Evolutionary conservation across 1,140 invertebrate genomes (phyloP), one percentile per base, ranked within the genome.

Genomic region (Drosophila leontia): DNA sequence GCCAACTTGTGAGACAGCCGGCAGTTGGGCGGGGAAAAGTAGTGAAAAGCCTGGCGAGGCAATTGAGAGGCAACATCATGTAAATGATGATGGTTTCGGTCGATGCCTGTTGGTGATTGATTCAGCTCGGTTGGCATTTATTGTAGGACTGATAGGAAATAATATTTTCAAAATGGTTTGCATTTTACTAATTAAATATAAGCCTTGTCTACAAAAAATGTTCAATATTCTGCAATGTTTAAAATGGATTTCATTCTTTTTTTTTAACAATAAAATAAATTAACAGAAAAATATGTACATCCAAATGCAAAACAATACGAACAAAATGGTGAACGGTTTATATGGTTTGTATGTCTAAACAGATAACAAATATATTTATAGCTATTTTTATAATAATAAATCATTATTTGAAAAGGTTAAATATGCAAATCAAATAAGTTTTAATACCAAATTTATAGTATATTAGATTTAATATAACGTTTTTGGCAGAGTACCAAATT

Each of bases 31-130:
- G 34, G 53, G 35, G 58, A 47, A 39, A 65, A 85, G 60, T 81
- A 85, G 63, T 78, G 39, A 45, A 63, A 53, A 53, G 47, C 35
- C 47, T 61, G 64, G 67, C 63, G 41, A 32, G 70, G 65, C 75
- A 87, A 80, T 86, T 69, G 67, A 76, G 61, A 37, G 57, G 48
- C 56, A 65, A 53, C 47, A 62, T 68, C 80, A 76, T 65, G 71
- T 74, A 82, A 88, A 78, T 70, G 64, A 61, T 77, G 65, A 80
- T 63, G 47, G 69, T 62, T 47, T 55, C 44, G 56, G 48, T 53
- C 51, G 8, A 44, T 64, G 45, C 35, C 50, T 75, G 47, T 32
- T 61, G 56, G 48, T 50, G 72, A 77, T 67, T 67, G 72, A 77
- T 76, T 65, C 53, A 23, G 51, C 44, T 62, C 17, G 62, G n/a